phyloP scores from a whole-genome alignment of 1,140 invertebrate genomes.

The Nymphalis io region DNA sequence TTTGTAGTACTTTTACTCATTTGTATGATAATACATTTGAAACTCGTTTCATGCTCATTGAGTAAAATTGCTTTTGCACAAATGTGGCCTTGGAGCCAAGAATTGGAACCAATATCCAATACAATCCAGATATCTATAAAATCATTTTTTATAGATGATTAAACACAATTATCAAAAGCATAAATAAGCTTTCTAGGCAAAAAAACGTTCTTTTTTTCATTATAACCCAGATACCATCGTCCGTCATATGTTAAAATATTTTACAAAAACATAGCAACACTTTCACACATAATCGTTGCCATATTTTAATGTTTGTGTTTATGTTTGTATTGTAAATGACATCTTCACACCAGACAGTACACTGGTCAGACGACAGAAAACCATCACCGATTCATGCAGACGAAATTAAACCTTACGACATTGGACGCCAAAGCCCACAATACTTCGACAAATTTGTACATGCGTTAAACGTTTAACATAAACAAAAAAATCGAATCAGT shows the following conservation, averaged over 20 bases:
- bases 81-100: no score
- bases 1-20: no score
- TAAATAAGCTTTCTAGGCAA: no score
- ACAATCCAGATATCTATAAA: no score
- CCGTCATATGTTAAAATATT: conserved; percentile 31
- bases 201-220: no score
- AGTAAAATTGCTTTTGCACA: no score
- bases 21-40: no score
- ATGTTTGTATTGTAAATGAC: conserved; percentile 30
- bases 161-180: no score
- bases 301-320: conserved; percentile 32
- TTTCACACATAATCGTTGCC: conserved; percentile 22
- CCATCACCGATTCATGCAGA: conserved; percentile 49
- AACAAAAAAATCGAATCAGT: not conserved
- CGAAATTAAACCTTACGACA: conserved; percentile 32
- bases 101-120: no score
- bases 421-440: conserved; percentile 25
- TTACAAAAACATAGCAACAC: conserved; percentile 36
- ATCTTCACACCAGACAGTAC: conserved; percentile 40
- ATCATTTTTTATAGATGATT: no score
- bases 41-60: no score
- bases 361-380: conserved; percentile 36
- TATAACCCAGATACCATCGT: conserved; percentile 37
- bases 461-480: conserved; percentile 5
- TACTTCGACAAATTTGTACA: conserved; percentile 19